A percentile compares a stretch with the other conserved stretches of the same genome.
These are phyloP conservation scores for Saxidomus purpurata DNA, from an alignment of 1,140 invertebrate species.

Conservation along the genomic window DNA sequence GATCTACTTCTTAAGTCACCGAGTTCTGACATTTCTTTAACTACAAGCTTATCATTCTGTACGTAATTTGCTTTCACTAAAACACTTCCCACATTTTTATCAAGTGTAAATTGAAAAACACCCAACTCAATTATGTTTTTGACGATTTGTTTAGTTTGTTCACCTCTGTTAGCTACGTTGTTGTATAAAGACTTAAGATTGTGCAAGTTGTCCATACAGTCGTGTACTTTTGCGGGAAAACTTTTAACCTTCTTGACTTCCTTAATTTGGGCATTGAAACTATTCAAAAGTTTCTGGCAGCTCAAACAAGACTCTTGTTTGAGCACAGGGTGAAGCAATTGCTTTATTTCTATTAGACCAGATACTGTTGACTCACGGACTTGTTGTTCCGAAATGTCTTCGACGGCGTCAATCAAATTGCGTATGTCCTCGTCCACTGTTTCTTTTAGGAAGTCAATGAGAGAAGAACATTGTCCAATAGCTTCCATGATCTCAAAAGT, in stretches of 20 bases:
- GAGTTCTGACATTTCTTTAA: background rate
- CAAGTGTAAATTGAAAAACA: slow-evolving; percentile 38
- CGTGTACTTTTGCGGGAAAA: slow-evolving; percentile 57
- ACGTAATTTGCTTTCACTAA: background rate
- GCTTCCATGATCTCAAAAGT: slow-evolving; percentile 42
- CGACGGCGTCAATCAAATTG: slow-evolving; percentile 69
- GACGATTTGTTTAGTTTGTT: slow-evolving; percentile 67
- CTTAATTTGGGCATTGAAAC: background rate
- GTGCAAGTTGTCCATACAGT: slow-evolving; percentile 59
- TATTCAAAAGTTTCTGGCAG: slow-evolving; percentile 13
- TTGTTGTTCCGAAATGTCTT: slow-evolving; percentile 68
- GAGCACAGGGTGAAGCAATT: slow-evolving; percentile 46
- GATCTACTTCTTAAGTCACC: slow-evolving; percentile 64
- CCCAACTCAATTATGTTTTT: slow-evolving; percentile 48
- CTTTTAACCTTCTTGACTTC: background rate
- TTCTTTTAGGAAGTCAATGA: slow-evolving; percentile 58
- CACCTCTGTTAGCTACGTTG: slow-evolving; percentile 65
- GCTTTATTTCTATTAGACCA: slow-evolving; percentile 61
- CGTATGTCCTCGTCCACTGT: slow-evolving; percentile 57
- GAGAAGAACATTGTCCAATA: slow-evolving; percentile 33
- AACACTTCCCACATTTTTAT: background rate
- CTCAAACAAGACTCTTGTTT: background rate
- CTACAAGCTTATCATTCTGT: background rate
- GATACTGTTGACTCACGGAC: slow-evolving; percentile 68
- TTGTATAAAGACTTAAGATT: slow-evolving; percentile 65